Evolutionary conservation across 2,888 invertebrate genomes (phyloP).

Genomic region (Melanargia galathea): DNA sequence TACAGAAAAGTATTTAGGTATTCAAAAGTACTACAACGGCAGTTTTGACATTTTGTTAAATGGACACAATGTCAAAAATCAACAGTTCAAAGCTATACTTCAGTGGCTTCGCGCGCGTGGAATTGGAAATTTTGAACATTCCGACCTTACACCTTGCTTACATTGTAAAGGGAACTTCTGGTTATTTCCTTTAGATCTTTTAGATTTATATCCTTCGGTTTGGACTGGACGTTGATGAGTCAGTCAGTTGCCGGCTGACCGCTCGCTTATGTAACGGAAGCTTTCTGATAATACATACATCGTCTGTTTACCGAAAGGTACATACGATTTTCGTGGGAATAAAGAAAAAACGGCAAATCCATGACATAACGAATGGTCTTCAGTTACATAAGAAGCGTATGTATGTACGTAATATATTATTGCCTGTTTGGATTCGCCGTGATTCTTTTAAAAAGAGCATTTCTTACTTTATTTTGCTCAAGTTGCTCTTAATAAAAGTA

Average conservation of each 20-base stretch:
- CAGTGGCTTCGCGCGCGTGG: too few relatives aligned
- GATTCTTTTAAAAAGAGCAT: neutral
- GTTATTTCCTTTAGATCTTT: too few relatives aligned
- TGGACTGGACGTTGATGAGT: too few relatives aligned
- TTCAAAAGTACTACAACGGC: too few relatives aligned
- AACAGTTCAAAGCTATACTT: too few relatives aligned
- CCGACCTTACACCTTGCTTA: too few relatives aligned
- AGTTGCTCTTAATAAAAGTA: neutral
- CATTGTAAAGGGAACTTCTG: too few relatives aligned
- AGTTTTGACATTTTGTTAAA: too few relatives aligned
- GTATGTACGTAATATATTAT: constrained; percentile 1
- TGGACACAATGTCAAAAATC: too few relatives aligned
- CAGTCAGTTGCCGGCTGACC: neutral
- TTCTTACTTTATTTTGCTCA: neutral
- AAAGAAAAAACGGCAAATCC: constrained; percentile 7
- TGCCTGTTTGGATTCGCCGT: neutral
- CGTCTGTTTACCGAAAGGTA: neutral
- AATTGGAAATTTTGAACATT: too few relatives aligned
- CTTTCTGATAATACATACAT: neutral
- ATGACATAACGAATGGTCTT: neutral
- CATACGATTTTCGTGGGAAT: constrained; percentile 1
- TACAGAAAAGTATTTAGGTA: too few relatives aligned
- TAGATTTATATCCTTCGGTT: too few relatives aligned
- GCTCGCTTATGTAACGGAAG: neutral
- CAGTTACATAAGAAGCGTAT: constrained; percentile 1